Conservation (phyloP, 2,888 invertebrate genomes). For the Allophyes oxyacanthae region DNA sequence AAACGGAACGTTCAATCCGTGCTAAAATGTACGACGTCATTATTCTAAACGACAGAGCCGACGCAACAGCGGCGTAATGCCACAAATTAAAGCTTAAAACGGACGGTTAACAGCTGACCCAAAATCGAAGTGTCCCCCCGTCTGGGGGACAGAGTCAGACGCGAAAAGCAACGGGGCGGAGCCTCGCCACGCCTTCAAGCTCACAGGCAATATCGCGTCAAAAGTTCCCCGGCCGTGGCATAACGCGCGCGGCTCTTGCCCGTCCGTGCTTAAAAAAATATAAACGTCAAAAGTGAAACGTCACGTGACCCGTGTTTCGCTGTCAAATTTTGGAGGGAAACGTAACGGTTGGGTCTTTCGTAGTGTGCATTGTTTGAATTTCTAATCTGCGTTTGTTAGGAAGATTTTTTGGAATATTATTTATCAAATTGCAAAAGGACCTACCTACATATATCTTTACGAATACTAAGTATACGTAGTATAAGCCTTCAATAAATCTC, state of each 20-base stretch:
- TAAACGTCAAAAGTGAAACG: conserved; percentile 65
- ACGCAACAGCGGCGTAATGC: conserved; percentile 81
- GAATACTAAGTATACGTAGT: too few relatives aligned
- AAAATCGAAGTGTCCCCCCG: conserved; percentile 83
- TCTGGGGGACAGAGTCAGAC: conserved; percentile 73
- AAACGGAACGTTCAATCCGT: conserved; percentile 74
- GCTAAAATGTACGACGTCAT: conserved; percentile 80
- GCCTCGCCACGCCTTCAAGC: conserved; percentile 82
- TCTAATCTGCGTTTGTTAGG: neutral
- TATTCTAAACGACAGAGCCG: conserved; percentile 84
- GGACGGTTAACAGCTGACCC: conserved; percentile 89
- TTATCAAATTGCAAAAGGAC: conserved; percentile 28
- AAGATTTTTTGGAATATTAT: neutral
- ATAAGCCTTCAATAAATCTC: too few relatives aligned
- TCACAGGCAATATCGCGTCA: conserved; percentile 79
- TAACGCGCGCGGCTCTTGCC: conserved; percentile 73
- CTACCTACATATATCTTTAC: conserved; percentile 1
- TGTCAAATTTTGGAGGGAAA: conserved; percentile 55
- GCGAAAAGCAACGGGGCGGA: conserved; percentile 87
- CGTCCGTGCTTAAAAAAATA: conserved; percentile 60
- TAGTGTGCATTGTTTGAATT: conserved; percentile 31
- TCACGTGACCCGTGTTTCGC: conserved; percentile 39
- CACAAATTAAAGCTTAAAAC: conserved; percentile 90
- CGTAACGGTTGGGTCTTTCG: conserved; percentile 26
- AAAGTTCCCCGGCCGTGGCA: conserved; percentile 82